A percentile compares a stretch with the other conserved stretches of the same genome.
These are phyloP conservation scores for Cerastis rubricosa DNA, from an alignment of 2,888 invertebrate genomes.

Conservation along the genomic window DNA sequence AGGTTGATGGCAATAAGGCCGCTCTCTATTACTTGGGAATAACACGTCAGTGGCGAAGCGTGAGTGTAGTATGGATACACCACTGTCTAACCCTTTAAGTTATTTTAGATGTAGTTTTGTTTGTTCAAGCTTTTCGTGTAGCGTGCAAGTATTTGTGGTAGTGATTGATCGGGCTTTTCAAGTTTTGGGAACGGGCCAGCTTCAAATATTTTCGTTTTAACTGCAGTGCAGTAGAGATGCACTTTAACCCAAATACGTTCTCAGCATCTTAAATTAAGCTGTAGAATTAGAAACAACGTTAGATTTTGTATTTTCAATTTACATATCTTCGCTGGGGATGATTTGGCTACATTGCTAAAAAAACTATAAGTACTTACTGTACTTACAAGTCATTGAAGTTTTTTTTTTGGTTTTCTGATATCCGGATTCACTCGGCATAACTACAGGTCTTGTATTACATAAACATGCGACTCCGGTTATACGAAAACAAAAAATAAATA, in stretches of 20 bases:
- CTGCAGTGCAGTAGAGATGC: conserved; percentile 33
- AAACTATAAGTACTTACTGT: too few species aligned
- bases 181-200: conserved; percentile 40
- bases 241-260: conserved; percentile 21
- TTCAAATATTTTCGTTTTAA: conserved; percentile 21
- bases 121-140: conserved; percentile 12
- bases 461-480: not conserved
- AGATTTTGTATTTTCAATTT: not conserved
- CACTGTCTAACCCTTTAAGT: too few species aligned
- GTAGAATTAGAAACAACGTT: not conserved
- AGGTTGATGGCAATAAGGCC: not conserved
- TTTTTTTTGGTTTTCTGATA: too few species aligned
- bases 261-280: not conserved
- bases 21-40: not conserved
- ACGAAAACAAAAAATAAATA: not conserved
- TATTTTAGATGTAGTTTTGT: not conserved
- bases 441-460: too few species aligned
- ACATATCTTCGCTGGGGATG: not conserved
- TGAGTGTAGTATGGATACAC: not conserved
- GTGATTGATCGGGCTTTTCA: conserved; percentile 34
- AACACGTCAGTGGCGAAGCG: not conserved
- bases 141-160: conserved; percentile 21
- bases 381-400: too few species aligned
- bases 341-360: not conserved
- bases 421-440: too few species aligned